phyloP scores from a whole-genome alignment of 1,140 invertebrate species.

The Sarcophaga bullata region DNA sequence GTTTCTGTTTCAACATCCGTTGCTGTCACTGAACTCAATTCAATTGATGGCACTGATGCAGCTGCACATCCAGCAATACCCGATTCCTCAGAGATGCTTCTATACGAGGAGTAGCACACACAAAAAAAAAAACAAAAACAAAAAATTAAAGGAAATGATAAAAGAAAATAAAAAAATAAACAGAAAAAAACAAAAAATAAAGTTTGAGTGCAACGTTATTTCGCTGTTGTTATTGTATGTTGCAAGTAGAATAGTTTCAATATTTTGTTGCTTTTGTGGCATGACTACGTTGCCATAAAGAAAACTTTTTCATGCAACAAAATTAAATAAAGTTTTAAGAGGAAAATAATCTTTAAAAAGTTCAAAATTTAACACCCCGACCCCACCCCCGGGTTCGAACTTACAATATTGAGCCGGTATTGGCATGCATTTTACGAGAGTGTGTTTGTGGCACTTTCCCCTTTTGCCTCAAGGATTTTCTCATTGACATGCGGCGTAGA shows the following conservation, averaged over 20 bases:
- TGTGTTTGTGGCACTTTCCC: conserved; percentile 38
- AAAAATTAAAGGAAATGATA: not conserved
- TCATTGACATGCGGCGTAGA: conserved; percentile 62
- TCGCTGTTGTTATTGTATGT: too few relatives aligned
- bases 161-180: conserved; percentile 42
- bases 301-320: too few relatives aligned
- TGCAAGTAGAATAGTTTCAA: too few relatives aligned
- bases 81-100: conserved; percentile 60
- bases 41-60: conserved; percentile 51
- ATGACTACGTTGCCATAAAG: too few relatives aligned
- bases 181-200: conserved; percentile 44
- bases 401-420: conserved; percentile 58
- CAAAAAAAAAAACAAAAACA: not conserved
- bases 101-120: conserved; percentile 33
- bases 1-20: conserved; percentile 35
- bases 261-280: too few relatives aligned
- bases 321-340: too few relatives aligned
- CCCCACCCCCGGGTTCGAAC: conserved; percentile 26
- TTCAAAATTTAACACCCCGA: too few relatives aligned
- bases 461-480: conserved; percentile 55
- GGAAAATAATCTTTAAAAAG: too few relatives aligned
- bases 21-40: conserved; percentile 48
- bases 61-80: conserved; percentile 47
- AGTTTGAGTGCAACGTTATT: too few relatives aligned
- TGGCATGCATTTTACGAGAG: conserved; percentile 48